A percentile compares a stretch with the other conserved stretches of the same genome.
Evolutionary conservation across 2,797 vertebrate genomes (phyloP).

Genomic region (Acrocephalus scirpaceus): DNA sequence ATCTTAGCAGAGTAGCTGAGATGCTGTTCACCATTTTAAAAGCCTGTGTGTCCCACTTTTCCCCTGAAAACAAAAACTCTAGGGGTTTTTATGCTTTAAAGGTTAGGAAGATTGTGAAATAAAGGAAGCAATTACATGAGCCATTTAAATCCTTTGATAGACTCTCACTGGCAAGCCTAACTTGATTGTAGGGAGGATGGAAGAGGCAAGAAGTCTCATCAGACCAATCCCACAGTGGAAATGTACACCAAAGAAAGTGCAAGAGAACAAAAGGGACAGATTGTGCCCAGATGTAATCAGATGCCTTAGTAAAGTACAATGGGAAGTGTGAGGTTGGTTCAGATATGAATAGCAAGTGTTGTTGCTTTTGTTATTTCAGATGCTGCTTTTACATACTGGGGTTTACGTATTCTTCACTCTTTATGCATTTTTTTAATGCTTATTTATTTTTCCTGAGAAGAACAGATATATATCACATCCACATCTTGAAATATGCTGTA

Average conservation of each 20-base stretch:
- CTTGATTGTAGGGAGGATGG: neutral
- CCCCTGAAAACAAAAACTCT: neutral
- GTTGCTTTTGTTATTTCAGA: slow-evolving; percentile 28
- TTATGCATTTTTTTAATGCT: neutral
- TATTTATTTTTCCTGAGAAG: slow-evolving; percentile 36
- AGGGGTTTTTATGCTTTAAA: neutral
- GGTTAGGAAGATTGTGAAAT: neutral
- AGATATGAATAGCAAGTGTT: neutral
- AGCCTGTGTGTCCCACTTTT: neutral
- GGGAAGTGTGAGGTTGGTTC: neutral
- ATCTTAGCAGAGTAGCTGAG: neutral
- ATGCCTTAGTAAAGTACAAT: neutral
- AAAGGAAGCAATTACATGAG: neutral
- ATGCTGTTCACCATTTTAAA: neutral
- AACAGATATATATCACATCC: slow-evolving; percentile 16
- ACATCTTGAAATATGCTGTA: slow-evolving; percentile 15
- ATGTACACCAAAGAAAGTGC: neutral
- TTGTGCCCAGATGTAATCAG: neutral
- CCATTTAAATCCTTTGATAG: neutral
- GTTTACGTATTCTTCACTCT: neutral
- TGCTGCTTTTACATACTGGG: neutral
- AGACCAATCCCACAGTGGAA: neutral
- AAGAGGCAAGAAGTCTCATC: neutral
- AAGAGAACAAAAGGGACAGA: neutral
- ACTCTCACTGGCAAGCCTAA: neutral